Base-by-base conservation (phyloP, 2,888 invertebrate species). In the Apodemia zela region DNA sequence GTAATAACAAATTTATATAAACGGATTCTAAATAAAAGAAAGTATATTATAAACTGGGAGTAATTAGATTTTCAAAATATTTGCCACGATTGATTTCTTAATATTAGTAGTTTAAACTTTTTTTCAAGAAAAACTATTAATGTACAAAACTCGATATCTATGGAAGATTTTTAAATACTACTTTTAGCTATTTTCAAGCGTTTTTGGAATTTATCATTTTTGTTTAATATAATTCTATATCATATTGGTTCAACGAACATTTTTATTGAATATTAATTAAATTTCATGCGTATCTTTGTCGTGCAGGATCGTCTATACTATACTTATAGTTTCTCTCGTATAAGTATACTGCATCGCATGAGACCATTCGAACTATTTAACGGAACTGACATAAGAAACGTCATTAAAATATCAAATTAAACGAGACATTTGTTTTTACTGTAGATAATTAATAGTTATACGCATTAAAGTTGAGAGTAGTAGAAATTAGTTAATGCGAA, bases 351-450 rank as follows among this genome's bases (percentile, higher is more conserved):
- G 17, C 61, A 47, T 64, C 68, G 90, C 90, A 87, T 89, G 89
- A 83, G 77, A 79, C 82, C 77, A 89, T 90, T 79, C 83, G 70
- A 86, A 84, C 84, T 81, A 91, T 89, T 85, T 81, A 79, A 82
- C 86, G 84, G 87, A 87, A 87, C 83, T 87, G 82, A 84, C 80
- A 71, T 71, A 85, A 85, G 83, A 89, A 89, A 85, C 79, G 85
- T 83, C 83, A 82, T 85, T 85, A 81, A 80, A 84, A 81, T 82
- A 84, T 82, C 80, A 81, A 82, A 80, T 80, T 80, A 79, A 82
- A 81, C 76, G 75, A 80, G 81, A 80, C 59, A 61, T 60, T n/a
- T 65, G 70, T 71, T 67, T 69, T 70, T 61, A 65, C 58, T 51
- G 33, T 25, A 35, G 54, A 33, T 65, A 61, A 64, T 67, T 66